A percentile compares a stretch with the other conserved stretches of the same genome.
phyloP scores from a whole-genome alignment of 2,113 vertebrate genomes.

The Machaerirhynchus nigripectus region DNA sequence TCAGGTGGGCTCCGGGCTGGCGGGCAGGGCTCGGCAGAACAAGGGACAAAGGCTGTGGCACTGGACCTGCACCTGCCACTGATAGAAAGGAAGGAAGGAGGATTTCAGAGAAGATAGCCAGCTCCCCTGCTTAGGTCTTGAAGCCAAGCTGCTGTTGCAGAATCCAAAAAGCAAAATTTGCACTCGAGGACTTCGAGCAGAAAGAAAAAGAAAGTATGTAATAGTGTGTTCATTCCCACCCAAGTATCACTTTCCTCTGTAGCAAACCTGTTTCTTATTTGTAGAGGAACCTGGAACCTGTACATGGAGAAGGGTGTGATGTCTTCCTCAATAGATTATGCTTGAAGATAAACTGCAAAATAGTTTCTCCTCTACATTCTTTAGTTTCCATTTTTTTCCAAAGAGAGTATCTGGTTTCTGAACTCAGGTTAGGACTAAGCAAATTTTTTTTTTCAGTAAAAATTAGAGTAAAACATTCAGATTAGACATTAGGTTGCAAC shows the following conservation, averaged over 20 bases:
- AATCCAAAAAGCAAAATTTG: background rate
- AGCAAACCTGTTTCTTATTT: background rate
- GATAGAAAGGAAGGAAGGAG: background rate
- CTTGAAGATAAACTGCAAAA: background rate
- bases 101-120: background rate
- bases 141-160: background rate
- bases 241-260: background rate
- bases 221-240: background rate
- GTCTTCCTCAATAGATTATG: background rate
- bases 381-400: constrained; percentile 20
- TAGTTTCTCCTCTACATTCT: constrained; percentile 6
- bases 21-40: background rate
- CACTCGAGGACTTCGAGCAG: background rate
- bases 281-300: background rate
- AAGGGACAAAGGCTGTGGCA: background rate
- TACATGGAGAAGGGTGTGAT: background rate
- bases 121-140: background rate
- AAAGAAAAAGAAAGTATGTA: background rate
- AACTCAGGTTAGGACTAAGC: background rate
- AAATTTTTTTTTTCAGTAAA: background rate
- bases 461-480: background rate
- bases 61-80: background rate
- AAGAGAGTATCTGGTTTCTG: background rate
- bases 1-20: background rate
- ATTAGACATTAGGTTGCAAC: background rate